These are phyloP conservation scores for Thereva unica DNA, from an alignment of 2,888 invertebrate genomes.

Conservation along the genomic window DNA sequence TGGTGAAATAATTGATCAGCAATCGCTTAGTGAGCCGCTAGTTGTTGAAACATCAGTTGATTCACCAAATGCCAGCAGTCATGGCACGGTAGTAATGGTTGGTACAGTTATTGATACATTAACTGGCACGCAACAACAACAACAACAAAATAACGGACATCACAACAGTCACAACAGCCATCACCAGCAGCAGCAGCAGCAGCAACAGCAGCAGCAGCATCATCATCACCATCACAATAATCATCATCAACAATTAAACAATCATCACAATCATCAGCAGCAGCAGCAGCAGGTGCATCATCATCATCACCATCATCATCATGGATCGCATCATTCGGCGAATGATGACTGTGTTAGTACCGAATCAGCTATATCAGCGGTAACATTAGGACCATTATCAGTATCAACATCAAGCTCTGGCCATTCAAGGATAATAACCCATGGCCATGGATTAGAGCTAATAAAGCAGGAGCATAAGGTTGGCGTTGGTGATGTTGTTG, in stretches of 20 bases:
- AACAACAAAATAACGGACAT: slow-evolving; percentile 40
- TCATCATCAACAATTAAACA: slow-evolving; percentile 42
- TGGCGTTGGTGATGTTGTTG: slow-evolving; percentile 39
- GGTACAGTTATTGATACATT: slow-evolving; percentile 51
- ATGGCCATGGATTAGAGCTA: slow-evolving; percentile 43
- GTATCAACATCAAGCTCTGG: slow-evolving; percentile 35
- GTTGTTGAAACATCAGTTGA: slow-evolving; percentile 59
- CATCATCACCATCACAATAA: slow-evolving; percentile 18
- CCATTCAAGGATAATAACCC: slow-evolving; percentile 40
- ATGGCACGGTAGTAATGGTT: slow-evolving; percentile 55
- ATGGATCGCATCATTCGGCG: slow-evolving; percentile 34
- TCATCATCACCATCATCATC: slow-evolving; percentile 35
- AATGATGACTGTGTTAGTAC: slow-evolving; percentile 37
- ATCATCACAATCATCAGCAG: slow-evolving; percentile 43
- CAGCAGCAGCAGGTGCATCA: slow-evolving; percentile 37
- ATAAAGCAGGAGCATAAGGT: slow-evolving; percentile 45
- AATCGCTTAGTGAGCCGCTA: slow-evolving; percentile 60
- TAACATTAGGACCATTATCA: slow-evolving; percentile 38
- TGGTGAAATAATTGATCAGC: slow-evolving; percentile 65
- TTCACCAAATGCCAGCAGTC: slow-evolving; percentile 55
- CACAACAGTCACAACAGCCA: slow-evolving; percentile 43
- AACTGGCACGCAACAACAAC: slow-evolving; percentile 46
- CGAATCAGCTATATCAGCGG: slow-evolving; percentile 36
- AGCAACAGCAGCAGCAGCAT: slow-evolving; percentile 31
- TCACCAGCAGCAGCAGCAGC: slow-evolving; percentile 43